Conservation (phyloP, 2,888 invertebrate genomes). For the Pocota personata region DNA sequence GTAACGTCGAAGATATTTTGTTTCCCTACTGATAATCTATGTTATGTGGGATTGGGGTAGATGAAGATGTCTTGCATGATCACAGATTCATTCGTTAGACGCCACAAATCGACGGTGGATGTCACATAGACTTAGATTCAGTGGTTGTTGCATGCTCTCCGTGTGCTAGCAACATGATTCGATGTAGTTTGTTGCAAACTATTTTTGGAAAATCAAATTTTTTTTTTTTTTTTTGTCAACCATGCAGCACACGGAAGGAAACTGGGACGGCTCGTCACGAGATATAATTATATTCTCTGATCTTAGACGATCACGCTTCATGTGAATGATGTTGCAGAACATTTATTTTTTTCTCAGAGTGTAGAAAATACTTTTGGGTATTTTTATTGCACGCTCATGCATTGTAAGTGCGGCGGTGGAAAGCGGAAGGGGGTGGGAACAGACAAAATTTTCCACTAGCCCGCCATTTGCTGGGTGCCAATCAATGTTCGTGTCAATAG, state of each 20-base stretch:
- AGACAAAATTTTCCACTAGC: conserved; percentile 46
- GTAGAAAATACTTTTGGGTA: background rate
- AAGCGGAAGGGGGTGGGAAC: background rate
- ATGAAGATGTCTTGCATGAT: background rate
- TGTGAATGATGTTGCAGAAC: background rate
- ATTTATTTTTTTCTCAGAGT: background rate
- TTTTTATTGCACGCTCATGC: no score
- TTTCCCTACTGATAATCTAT: background rate
- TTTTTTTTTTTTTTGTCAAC: background rate
- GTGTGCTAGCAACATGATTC: conserved; percentile 60
- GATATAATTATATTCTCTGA: background rate
- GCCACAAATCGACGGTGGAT: conserved; percentile 15
- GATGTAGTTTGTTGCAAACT: conserved; percentile 58
- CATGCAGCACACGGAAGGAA: conserved; percentile 16
- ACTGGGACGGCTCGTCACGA: conserved; percentile 8
- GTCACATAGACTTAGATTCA: conserved; percentile 10
- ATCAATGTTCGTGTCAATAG: background rate
- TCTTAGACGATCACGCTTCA: background rate
- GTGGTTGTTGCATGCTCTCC: conserved; percentile 49
- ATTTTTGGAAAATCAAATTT: conserved; percentile 21
- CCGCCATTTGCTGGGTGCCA: conserved; percentile 10
- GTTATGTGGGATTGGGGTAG: background rate
- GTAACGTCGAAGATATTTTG: background rate
- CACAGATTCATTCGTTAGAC: background rate
- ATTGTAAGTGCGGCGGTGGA: no score